Evolutionary conservation across 2,888 invertebrate species (phyloP).

Genomic region (Andrena bucephala): DNA sequence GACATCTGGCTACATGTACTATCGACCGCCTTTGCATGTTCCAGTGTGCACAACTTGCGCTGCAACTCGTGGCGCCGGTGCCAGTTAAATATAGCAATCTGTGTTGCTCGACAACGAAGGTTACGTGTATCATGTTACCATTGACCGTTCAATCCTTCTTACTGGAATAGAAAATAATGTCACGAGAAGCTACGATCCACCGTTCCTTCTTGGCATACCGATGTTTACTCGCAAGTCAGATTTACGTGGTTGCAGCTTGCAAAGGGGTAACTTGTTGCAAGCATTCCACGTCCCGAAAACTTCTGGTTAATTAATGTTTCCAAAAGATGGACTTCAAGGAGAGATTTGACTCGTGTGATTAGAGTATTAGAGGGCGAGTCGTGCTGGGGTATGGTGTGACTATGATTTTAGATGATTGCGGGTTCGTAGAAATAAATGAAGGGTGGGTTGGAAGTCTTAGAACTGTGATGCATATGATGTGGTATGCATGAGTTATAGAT

Average conservation of each 20-base stretch:
- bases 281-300: neutral
- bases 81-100: conserved; percentile 30
- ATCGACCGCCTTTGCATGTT: conserved; percentile 9
- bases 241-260: neutral
- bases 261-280: conserved; percentile 2
- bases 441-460: too few species aligned
- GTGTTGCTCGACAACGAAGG: conserved; percentile 12
- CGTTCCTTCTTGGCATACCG: neutral
- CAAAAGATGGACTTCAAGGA: neutral
- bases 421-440: too few species aligned
- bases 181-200: neutral
- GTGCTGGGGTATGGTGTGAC: too few species aligned
- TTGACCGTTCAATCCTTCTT: neutral
- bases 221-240: neutral
- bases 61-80: neutral
- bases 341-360: too few species aligned
- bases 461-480: too few species aligned
- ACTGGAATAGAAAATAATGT: neutral
- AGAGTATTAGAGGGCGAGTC: too few species aligned
- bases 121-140: conserved; percentile 7
- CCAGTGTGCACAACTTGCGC: neutral
- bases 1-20: conserved; percentile 22
- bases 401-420: too few species aligned
- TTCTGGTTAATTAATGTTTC: neutral
- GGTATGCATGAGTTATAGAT: too few species aligned